Evolutionary conservation across 2,113 vertebrate species (phyloP), one percentile per base, ranked within the genome.

Genomic region (Lagopus muta): DNA sequence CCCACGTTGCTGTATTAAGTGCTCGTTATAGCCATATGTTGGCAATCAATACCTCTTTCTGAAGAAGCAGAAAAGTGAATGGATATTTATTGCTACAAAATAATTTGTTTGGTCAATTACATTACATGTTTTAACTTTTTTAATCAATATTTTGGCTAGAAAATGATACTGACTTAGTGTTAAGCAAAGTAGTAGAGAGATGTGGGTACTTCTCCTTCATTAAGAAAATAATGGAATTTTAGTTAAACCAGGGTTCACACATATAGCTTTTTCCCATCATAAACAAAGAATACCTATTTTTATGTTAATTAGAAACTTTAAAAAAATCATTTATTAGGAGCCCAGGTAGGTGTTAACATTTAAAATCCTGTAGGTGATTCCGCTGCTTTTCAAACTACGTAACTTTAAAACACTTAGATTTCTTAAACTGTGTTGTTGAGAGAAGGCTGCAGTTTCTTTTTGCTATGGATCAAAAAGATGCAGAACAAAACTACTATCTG

Each of bases 41-140:
- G 42, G 19, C 19, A 74, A 82, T 94, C 88, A 83, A 42, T 69
- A 81, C 18, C 60, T 65, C 12, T 43, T 94, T 93, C 83, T 80
- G 55, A 61, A 76, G 28, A 84, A 48, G 38, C 27, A 70, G 69
- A 64, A 74, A 69, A 76, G n/a, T 38, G 48, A 38, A 61, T 43
- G 15, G 6, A 19, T 42, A 6, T 50, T 76, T 69, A 16, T 84
- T 88, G 19, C 16, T 12, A 70, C 42, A 90, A 73, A 15, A 87
- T 72, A 55, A 70, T 90, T 91, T 79, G 18, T 57, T 92, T 66
- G 12, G 18, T 90, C 61, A 80, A 72, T 86, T 65, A 15, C 75
- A 43, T 79, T 82, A 67, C 12, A 89, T n/a, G 75, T 61, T 80
- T 96, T 96, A 88, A 25, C 9, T 64, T 95, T 95, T 34, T 81